Evolutionary conservation across 2,888 invertebrate species (phyloP).

Genomic region (Neria commutata): DNA sequence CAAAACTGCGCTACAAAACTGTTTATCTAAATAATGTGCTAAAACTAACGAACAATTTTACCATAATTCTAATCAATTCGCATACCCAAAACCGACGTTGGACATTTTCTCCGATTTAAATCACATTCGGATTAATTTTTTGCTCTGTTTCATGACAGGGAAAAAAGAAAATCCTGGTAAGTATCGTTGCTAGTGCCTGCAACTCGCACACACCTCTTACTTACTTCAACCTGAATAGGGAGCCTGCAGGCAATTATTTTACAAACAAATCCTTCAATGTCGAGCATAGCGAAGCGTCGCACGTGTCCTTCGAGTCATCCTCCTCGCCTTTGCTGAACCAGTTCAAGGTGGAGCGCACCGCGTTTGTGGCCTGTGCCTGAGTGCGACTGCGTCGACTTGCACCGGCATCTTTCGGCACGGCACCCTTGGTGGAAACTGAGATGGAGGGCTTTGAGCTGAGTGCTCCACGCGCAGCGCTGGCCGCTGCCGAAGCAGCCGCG

Average conservation of each 20-base stretch:
- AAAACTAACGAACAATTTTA: too few species aligned
- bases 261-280: slow-evolving; percentile 86
- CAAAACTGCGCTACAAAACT: too few species aligned
- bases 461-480: slow-evolving; percentile 3
- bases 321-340: slow-evolving; percentile 75
- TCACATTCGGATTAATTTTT: too few species aligned
- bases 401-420: slow-evolving; percentile 38
- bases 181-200: too few species aligned
- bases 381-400: slow-evolving; percentile 45
- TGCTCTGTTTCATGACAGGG: not conserved
- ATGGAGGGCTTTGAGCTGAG: slow-evolving; percentile 22
- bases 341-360: slow-evolving; percentile 55
- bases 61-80: too few species aligned
- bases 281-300: slow-evolving; percentile 82
- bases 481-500: slow-evolving; percentile 53
- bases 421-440: slow-evolving; percentile 32
- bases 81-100: too few species aligned
- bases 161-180: too few species aligned
- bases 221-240: slow-evolving; percentile 44
- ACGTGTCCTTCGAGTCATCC: slow-evolving; percentile 71
- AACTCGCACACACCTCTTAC: not conserved
- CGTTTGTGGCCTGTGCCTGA: slow-evolving; percentile 52
- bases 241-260: slow-evolving; percentile 67
- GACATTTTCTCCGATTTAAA: too few species aligned
- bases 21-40: too few species aligned